Evolutionary conservation across 2,888 invertebrate species (phyloP), one percentile per base, ranked within the genome.

Genomic region (Eilema depressum): DNA sequence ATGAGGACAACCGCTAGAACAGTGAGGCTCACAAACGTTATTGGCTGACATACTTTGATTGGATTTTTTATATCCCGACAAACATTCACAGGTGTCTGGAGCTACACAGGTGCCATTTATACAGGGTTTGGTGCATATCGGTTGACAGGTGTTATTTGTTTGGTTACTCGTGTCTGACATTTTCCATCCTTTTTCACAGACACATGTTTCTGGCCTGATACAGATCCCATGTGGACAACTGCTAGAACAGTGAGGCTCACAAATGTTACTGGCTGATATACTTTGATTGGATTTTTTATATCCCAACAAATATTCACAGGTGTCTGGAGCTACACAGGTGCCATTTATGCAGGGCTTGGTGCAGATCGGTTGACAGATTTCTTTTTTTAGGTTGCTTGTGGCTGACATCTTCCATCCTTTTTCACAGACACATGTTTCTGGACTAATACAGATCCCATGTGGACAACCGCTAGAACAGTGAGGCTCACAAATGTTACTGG

Each of bases 301-400:
- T 0, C 77, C 77, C 0, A 28, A 11, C 1, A 8, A 11, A 56
- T 76, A 79, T 5, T 30, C 20, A 5, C 77, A 79, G 0, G 25
- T 73, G 0, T 77, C 66, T 23, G 80, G 77, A 2, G 57, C 72
- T 3, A 67, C 62, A 23, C 80, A 80, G 0, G 28, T 66, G 0
- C 71, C 63, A 0, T 77, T 73, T 0, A 57, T 8, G 17, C 79
- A 81, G 0, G 74, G 30, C 4, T 66, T 68, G 0, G 37, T 63
- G 11, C 80, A 79, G 53, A 75, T 59, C 0, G 78, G 76, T 57
- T 71, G 66, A 61, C 77, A 78, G 56, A 14, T 64, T 47, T 20
- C 20, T 7, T 68, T 69, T 0, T 1, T 14, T 2, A n/a, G 11
- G 3, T 12, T 11, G 20, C 28, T 62, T 26, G 25, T 26, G 0